Base-by-base conservation (phyloP, 2,888 invertebrate species). In the Cerceris ruficornis region DNA sequence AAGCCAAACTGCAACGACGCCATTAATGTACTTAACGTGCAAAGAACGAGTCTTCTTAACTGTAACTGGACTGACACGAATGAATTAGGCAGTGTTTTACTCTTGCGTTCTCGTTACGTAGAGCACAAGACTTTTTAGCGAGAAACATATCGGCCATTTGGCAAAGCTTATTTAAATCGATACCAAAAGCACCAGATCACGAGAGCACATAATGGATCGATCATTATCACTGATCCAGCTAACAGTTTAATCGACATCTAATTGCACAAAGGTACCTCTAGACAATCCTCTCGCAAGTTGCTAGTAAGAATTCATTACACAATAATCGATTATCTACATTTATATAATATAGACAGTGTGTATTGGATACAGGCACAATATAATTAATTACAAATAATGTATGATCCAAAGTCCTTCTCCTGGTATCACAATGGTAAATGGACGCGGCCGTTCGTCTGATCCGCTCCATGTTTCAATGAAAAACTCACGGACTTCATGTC, bases 351-450 rank as follows among this genome's bases (percentile, higher is more conserved):
- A 86, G 84, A 86, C 84, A 88, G 81, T 86, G 83, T 89, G 88
- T 90, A 89, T 90, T 88, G 90, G 88, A 91, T 91, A 91, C 91
- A 91, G 91, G 91, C 91, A 91, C 91, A 86, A 90, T 91, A 90
- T 90, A 90, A 90, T 90, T 89, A 89, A 90, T 88, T 90, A 90
- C 91, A 90, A 88, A 90, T 87, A 88, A 90, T 83, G 83, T 86
- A 88, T 88, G 88, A 91, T 90, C 87, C 88, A 90, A 90, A 88
- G 83, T 77, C 72, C 52, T 87, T 86, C 87, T 82, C 82, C 83
- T 83, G 87, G 89, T 90, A 90, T 90, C 91, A 90, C 90, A 91
- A 90, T 90, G 85, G 85, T 87, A 84, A 71, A 85, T 81, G 87
- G 84, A 85, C 81, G 80, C 84, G 76, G 81, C 80, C 13, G 41